Evolutionary conservation across 2,113 vertebrate species (phyloP), one percentile per base, ranked within the genome.

Genomic region (Promerops cafer): DNA sequence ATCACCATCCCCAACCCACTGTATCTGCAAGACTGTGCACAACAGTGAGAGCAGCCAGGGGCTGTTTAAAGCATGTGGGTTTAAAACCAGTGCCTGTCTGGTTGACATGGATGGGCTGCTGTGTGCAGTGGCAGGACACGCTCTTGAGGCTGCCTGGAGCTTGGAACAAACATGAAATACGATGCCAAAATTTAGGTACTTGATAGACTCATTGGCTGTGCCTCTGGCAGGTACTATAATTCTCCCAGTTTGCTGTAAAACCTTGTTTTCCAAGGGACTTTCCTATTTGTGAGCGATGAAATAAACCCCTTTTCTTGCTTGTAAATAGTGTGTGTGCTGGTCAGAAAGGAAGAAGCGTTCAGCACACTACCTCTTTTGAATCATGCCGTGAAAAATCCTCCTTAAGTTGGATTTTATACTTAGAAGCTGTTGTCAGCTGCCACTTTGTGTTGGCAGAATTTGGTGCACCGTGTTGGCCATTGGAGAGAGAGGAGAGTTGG

Each of bases 1-100:
- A 7, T 18, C 52, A 47, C n/a, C 64, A 65, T 24, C 30, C 0
- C 0, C 42, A 39, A 24, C 3, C 18, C 30, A 3, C 26, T 12
- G 3, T 31, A 8, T 19, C 80, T 57, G 33, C 20, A 17, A 68
- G 37, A 8, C 12, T 44, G 11, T 8, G 26, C 2, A 2, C 35
- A 56, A 24, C 56, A 64, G 1, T 21, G 56, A 13, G 42, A 69
- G 75, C 37, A 53, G 68, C 30, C 26, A 26, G 22, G 44, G 50
- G 54, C 16, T 37, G 11, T 33, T 33, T 37, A 30, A 64, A 35
- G 56, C n/a, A 14, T 2, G 7, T 22, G 27, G 22, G 6, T 16
- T 70, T 76, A 53, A 53, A 81, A 47, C n/a, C 2, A 2, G 8
- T 42, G 39, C n/a, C 68, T 57, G 19, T 42, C 31, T 49, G 14